Percentiles rank a stretch among this genome's conserved stretches.
Evolutionary conservation across 2,888 invertebrate genomes (phyloP).

Genomic region (Timandra comae): DNA sequence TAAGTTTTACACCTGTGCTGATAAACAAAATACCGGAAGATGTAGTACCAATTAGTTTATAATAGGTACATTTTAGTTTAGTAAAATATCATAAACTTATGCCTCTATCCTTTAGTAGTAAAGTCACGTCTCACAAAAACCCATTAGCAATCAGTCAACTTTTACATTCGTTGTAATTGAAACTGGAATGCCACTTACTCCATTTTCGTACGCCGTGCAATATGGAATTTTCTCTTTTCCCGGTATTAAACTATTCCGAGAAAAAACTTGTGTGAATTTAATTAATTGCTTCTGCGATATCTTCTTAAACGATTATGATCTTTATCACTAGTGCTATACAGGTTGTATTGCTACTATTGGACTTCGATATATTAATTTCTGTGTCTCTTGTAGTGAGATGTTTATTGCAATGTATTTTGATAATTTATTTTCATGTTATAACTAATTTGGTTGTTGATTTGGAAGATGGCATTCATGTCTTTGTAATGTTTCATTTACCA

Average conservation of each 20-base stretch:
- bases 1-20: too few species aligned
- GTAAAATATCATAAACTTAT: too few species aligned
- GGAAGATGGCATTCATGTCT: too few species aligned
- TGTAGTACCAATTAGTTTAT: too few species aligned
- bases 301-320: constrained; percentile 26
- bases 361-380: constrained; percentile 36
- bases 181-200: constrained; percentile 35
- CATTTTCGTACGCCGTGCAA: constrained; percentile 30
- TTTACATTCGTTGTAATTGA: constrained; percentile 44
- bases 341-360: constrained; percentile 11
- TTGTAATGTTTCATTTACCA: too few species aligned
- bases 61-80: too few species aligned
- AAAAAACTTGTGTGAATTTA: constrained; percentile 55
- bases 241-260: constrained; percentile 34
- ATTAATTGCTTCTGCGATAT: constrained; percentile 48
- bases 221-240: constrained; percentile 54
- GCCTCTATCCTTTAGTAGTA: constrained; percentile 4
- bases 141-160: constrained; percentile 31
- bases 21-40: too few species aligned
- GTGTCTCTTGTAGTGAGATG: constrained; percentile 23
- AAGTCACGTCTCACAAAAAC: constrained; percentile 11
- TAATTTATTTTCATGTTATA: too few species aligned
- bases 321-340: constrained; percentile 27
- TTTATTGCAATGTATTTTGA: constrained; percentile 4
- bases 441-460: too few species aligned